Evolutionary conservation across 2,797 vertebrate species (phyloP).

Genomic region (Nasua narica): DNA sequence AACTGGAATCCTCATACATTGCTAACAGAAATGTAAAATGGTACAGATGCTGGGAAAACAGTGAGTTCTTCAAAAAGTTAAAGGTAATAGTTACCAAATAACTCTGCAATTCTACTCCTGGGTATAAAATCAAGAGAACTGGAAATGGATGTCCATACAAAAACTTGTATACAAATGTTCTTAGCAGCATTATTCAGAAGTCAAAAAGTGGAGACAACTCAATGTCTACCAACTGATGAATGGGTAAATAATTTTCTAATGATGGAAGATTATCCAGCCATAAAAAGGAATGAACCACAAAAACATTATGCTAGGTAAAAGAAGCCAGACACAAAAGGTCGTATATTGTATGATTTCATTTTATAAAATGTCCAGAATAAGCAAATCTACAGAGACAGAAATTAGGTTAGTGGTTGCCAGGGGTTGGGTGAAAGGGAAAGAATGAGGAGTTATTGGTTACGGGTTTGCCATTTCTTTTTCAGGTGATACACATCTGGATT

Average conservation of each 20-base stretch:
- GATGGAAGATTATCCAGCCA: not conserved
- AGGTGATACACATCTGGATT: conserved; percentile 1
- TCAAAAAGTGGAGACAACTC: not conserved
- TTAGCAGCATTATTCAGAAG: not conserved
- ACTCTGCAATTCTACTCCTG: not conserved
- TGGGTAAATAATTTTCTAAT: not conserved
- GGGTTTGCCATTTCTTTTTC: not conserved
- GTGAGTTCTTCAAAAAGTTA: not conserved
- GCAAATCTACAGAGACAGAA: not conserved
- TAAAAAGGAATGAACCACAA: not conserved
- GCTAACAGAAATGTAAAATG: not conserved
- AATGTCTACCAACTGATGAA: not conserved
- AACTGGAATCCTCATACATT: not conserved
- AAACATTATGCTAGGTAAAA: not conserved
- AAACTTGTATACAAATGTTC: not conserved
- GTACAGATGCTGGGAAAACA: not conserved
- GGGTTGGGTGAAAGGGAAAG: not conserved
- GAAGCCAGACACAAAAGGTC: not conserved
- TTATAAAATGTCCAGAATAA: not conserved
- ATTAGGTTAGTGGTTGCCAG: not conserved
- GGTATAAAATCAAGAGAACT: not conserved
- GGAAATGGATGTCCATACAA: not conserved
- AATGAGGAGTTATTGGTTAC: not conserved
- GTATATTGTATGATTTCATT: not conserved
- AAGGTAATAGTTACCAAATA: not conserved